Conservation (phyloP, 2,113 vertebrate species). For the Tonatia bakeri region DNA sequence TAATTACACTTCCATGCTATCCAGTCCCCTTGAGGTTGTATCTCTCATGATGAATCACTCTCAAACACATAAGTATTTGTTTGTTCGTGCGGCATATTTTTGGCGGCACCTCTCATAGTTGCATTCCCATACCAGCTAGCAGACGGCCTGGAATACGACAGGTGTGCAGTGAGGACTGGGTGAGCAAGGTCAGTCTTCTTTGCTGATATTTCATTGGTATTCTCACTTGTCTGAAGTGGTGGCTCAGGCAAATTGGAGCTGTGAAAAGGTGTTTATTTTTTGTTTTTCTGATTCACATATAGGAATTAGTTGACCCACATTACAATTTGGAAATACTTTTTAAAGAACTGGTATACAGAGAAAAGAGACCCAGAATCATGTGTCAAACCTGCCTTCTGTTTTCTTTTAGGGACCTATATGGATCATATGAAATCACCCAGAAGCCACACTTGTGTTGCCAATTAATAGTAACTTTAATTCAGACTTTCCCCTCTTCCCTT, state of each 20-base stretch:
- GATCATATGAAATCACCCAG: not conserved
- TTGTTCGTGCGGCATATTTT: not conserved
- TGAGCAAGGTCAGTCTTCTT: not conserved
- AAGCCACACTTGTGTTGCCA: not conserved
- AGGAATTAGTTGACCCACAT: not conserved
- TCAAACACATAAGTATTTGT: not conserved
- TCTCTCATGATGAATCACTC: not conserved
- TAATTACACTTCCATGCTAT: not conserved
- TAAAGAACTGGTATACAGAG: not conserved
- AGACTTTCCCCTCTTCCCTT: not conserved
- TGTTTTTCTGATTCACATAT: not conserved
- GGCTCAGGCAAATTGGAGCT: not conserved
- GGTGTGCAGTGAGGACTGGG: not conserved
- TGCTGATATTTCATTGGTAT: not conserved
- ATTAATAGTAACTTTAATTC: not conserved
- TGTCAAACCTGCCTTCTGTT: not conserved
- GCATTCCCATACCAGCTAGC: accelerated
- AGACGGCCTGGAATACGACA: not conserved
- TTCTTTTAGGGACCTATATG: not conserved
- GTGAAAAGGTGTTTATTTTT: not conserved
- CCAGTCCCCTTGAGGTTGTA: not conserved
- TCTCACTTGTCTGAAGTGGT: not conserved
- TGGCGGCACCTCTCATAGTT: not conserved
- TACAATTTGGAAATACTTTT: not conserved
- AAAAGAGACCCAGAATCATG: not conserved